Evolutionary conservation across 2,797 vertebrate species (phyloP).

Genomic region (Arrhamphus sclerolepis): DNA sequence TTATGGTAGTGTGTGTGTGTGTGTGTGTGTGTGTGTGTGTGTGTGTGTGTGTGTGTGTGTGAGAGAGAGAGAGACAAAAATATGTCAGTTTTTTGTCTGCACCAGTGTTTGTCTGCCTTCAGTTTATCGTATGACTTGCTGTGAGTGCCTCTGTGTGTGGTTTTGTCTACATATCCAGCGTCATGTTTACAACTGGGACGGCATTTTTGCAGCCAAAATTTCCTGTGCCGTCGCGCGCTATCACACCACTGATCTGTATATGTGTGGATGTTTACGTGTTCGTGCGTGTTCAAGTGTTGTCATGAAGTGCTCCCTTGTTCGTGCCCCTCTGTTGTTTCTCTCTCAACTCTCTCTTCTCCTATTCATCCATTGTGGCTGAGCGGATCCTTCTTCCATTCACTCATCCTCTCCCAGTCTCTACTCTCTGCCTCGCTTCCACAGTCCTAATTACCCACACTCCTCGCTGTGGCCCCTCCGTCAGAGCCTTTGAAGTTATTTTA

Average conservation of each 20-base stretch:
- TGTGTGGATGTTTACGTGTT: too few relatives aligned
- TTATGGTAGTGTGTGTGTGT: conserved; percentile 11
- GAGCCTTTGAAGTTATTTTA: conserved; percentile 79
- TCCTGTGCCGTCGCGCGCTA: conserved; percentile 40
- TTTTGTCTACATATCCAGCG: conserved; percentile 29
- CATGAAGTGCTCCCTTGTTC: conserved; percentile 29
- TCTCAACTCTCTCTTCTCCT: conserved; percentile 45
- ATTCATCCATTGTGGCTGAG: conserved; percentile 65
- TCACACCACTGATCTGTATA: conserved; percentile 44
- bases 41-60: conserved; percentile 1
- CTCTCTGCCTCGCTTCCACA: conserved; percentile 32
- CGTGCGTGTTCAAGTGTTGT: conserved; percentile 41
- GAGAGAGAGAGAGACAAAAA: not conserved
- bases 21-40: not conserved
- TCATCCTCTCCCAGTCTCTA: conserved; percentile 53
- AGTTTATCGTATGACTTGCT: conserved; percentile 25
- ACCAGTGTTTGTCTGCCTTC: conserved; percentile 20
- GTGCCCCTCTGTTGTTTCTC: conserved; percentile 21
- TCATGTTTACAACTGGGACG: conserved; percentile 54
- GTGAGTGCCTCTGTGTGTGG: conserved; percentile 21
- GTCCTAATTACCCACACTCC: conserved; percentile 75
- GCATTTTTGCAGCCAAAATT: conserved; percentile 37
- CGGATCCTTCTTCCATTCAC: conserved; percentile 60
- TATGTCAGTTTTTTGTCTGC: conserved; percentile 33
- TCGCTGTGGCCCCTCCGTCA: conserved; percentile 65